Percentiles rank a stretch among this genome's conserved stretches.
These are phyloP conservation scores for Eurytoma adleriae DNA, from an alignment of 2,888 invertebrate genomes.

Conservation along the genomic window DNA sequence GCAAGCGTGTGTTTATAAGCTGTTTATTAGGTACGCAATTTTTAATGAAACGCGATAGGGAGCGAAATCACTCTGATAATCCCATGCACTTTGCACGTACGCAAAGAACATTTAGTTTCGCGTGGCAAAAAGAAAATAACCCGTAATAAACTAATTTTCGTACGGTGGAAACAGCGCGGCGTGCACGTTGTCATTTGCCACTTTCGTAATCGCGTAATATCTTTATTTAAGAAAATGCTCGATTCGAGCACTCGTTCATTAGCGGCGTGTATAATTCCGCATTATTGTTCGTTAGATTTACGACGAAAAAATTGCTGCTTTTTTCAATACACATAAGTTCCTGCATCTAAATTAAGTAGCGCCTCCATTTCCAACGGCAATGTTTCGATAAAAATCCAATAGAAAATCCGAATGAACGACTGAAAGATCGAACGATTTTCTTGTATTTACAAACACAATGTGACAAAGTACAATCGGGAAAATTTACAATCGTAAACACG, in stretches of 20 bases:
- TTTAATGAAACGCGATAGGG: conserved; percentile 23
- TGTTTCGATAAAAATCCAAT: no score
- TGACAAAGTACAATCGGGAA: no score
- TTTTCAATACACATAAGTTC: no score
- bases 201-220: conserved; percentile 62
- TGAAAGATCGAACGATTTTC: no score
- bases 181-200: conserved; percentile 59
- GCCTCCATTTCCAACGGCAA: no score
- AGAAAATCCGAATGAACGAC: no score
- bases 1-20: conserved; percentile 35
- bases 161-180: conserved; percentile 59
- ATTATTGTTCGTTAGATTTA: neutral
- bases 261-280: neutral
- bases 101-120: conserved; percentile 45
- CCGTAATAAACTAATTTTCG: conserved; percentile 67
- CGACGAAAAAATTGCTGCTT: conserved; percentile 10
- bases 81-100: conserved; percentile 34
- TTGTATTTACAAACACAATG: no score
- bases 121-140: conserved; percentile 58
- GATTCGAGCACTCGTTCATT: conserved; percentile 31
- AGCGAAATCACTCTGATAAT: conserved; percentile 34
- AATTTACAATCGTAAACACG: no score
- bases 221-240: conserved; percentile 39
- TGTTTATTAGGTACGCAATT: conserved; percentile 35
- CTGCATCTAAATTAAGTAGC: no score